phyloP scores from a whole-genome alignment of 2,888 invertebrate species.

The Rhingia campestris region DNA sequence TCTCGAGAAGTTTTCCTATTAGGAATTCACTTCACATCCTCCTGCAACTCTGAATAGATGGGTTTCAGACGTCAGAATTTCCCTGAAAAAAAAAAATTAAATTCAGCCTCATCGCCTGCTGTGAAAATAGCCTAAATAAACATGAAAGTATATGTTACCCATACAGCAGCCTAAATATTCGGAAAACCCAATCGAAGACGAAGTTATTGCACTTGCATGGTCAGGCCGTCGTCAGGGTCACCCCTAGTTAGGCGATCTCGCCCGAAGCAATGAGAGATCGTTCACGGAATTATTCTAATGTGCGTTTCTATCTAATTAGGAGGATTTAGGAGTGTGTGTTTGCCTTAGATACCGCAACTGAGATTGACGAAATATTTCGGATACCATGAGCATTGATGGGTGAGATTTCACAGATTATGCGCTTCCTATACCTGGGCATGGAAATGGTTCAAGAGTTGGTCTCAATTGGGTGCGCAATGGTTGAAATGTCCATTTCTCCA shows the following conservation, averaged over 20 bases:
- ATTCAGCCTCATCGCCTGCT: constrained; percentile 57
- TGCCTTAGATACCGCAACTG: constrained; percentile 38
- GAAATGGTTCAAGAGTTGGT: constrained; percentile 32
- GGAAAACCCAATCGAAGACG: not conserved
- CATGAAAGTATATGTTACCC: constrained; percentile 46
- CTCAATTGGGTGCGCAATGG: constrained; percentile 61
- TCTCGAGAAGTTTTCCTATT: constrained; percentile 46
- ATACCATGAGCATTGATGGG: constrained; percentile 2
- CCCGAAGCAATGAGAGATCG: constrained; percentile 49
- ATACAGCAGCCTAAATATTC: constrained; percentile 26
- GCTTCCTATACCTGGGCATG: constrained; percentile 11
- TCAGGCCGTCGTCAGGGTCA: not conserved
- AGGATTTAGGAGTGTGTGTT: constrained; percentile 54
- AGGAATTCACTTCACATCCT: constrained; percentile 59
- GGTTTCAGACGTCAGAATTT: not conserved
- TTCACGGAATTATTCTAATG: constrained; percentile 58
- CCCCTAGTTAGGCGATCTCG: constrained; percentile 43
- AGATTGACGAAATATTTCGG: constrained; percentile 5
- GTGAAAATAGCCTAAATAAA: constrained; percentile 65
- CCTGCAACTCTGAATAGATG: not conserved
- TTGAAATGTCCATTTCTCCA: constrained; percentile 18
- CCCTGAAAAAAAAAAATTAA: constrained; percentile 39
- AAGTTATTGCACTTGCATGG: constrained; percentile 20
- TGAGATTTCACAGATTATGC: constrained; percentile 48
- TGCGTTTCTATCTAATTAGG: constrained; percentile 52